Base-by-base conservation (phyloP, 2,113 vertebrate species). In the Sander vitreus region DNA sequence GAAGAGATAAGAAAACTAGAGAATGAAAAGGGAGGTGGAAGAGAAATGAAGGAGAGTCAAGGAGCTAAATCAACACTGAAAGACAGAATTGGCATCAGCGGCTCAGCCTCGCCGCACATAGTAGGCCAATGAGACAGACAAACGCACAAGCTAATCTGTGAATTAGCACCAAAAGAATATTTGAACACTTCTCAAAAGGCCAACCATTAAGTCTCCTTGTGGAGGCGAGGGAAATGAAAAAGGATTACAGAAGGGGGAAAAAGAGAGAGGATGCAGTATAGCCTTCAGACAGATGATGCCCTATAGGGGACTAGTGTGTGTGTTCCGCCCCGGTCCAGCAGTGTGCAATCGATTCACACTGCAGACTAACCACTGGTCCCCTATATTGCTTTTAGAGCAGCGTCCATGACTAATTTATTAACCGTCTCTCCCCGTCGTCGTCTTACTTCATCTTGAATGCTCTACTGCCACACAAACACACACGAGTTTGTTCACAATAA, bases 321-420 rank as follows among this genome's bases (percentile, higher is more conserved):
- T 45, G 68, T 58, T 21, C 21, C 2, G 0, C 19, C 15, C 15
- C 64, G 23, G 18, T 63, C 68, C 53, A 58, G 87, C 67, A 80
- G 70, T 27, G 66, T 81, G 65, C 74, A 79, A 88, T 89, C 88
- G 36, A 92, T 90, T 85, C 80, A 60, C 0, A 51, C 76, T 84
- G 68, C 72, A 80, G 54, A 75, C 51, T 0, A 53, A 76, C 74
- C 70, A 14, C 85, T n/a, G 84, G 85, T 58, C 77, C 69, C 23
- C 85, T 80, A 48, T 80, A 76, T 48, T 70, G 80, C 86, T 80
- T 75, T 85, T 33, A 89, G 47, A 88, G 83, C 73, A 81, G 74
- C 15, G 13, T 7, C 58, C 87, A 92, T 92, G 85, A 90, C 87
- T 92, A 80, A 92, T 90, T 91, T 47, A 91, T 90, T 68, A 80